Conservation (phyloP, 2,888 invertebrate genomes). For the Periphyllus acericola region DNA sequence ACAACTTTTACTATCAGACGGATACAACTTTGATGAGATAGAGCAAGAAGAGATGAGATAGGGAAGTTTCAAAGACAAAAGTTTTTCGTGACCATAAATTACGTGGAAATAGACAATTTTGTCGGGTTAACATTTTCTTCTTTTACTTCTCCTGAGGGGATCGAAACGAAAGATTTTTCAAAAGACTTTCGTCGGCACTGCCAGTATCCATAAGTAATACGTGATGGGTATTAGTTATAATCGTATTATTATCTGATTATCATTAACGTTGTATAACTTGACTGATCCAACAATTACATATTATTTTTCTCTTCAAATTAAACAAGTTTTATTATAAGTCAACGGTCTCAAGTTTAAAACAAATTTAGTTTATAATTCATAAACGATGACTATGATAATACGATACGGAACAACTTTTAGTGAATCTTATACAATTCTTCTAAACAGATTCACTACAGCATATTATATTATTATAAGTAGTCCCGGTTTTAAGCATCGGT, state of each 20-base stretch:
- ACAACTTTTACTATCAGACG: conserved; percentile 46
- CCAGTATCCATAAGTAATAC: background rate
- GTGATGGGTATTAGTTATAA: background rate
- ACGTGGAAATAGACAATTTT: conserved; percentile 45
- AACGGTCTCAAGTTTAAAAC: background rate
- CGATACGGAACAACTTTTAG: too few species aligned
- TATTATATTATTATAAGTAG: too few species aligned
- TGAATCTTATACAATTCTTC: too few species aligned
- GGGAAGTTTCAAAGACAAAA: conserved; percentile 53
- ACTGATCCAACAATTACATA: background rate
- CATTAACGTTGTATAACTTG: background rate
- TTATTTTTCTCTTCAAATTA: background rate
- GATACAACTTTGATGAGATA: conserved; percentile 57
- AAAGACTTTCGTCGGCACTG: background rate
- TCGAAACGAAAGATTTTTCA: background rate
- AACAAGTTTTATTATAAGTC: background rate
- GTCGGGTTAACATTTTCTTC: conserved; percentile 42
- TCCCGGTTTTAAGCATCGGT: too few species aligned
- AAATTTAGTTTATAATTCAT: background rate
- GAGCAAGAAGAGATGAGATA: too few species aligned
- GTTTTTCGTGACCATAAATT: conserved; percentile 56
- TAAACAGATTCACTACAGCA: too few species aligned
- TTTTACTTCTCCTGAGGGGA: background rate
- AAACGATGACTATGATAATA: background rate
- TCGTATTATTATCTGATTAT: background rate